Percentiles rank a stretch among this genome's conserved stretches.
Evolutionary conservation across 2,113 vertebrate genomes (phyloP).

Genomic region (Microcebus griseorufus): DNA sequence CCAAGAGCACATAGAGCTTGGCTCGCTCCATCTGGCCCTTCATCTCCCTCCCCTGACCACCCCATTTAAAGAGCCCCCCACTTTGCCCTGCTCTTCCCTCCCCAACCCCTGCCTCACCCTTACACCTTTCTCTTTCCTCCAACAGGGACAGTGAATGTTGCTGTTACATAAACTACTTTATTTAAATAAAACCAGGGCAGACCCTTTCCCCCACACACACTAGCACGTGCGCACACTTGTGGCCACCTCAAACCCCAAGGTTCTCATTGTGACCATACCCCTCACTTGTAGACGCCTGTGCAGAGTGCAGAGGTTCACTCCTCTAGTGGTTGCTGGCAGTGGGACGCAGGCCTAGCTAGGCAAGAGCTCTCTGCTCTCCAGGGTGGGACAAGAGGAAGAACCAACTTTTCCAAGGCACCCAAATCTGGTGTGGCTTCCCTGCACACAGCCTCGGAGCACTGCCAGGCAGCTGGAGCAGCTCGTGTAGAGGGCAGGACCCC

Average conservation of each 20-base stretch:
- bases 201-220: neutral
- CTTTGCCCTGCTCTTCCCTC: neutral
- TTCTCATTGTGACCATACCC: conserved; percentile 61
- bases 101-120: neutral
- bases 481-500: neutral
- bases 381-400: neutral
- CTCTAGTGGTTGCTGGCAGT: neutral
- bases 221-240: neutral
- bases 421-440: neutral
- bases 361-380: neutral
- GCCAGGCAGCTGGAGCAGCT: neutral
- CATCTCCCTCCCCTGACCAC: neutral
- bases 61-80: neutral
- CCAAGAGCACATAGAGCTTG: too few species aligned
- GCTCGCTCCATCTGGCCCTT: neutral
- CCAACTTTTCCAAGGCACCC: neutral
- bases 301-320: neutral
- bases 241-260: conserved; percentile 71
- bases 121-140: neutral
- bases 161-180: conserved; percentile 79
- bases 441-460: neutral
- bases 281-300: neutral
- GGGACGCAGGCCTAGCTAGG: neutral
- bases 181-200: conserved; percentile 75
- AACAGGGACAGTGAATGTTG: neutral